Conservation (phyloP, 2,113 vertebrate genomes). For the Malurus melanocephalus region DNA sequence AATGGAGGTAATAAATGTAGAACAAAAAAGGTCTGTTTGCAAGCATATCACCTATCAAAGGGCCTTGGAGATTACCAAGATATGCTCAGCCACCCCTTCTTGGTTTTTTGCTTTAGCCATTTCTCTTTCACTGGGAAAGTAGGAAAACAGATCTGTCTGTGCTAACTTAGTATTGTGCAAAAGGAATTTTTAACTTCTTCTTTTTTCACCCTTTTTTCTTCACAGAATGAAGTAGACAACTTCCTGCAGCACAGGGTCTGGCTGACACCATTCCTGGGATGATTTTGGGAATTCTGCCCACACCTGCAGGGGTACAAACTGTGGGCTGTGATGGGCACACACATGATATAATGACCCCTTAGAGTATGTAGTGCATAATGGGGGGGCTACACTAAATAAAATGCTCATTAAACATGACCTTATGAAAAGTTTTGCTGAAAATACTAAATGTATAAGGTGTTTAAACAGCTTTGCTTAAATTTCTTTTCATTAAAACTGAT, state of each 20-base stretch:
- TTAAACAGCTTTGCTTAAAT: not conserved
- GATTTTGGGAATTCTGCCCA: not conserved
- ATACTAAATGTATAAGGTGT: not conserved
- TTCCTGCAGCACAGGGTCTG: not conserved
- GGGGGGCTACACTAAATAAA: not conserved
- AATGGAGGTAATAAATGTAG: not conserved
- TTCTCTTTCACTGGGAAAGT: not conserved
- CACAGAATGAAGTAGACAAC: not conserved
- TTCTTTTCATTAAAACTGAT: not conserved
- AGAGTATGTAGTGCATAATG: not conserved
- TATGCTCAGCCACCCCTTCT: not conserved
- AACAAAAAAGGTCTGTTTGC: not conserved
- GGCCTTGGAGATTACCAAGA: not conserved
- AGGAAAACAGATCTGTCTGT: not conserved
- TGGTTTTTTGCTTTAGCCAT: not conserved
- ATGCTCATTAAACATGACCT: not conserved
- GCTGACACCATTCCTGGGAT: not conserved
- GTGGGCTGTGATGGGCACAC: not conserved
- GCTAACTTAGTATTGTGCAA: not conserved
- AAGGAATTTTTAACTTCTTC: not conserved
- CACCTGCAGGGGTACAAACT: fast-evolving
- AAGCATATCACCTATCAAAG: not conserved
- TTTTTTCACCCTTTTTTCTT: not conserved
- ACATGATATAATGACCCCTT: not conserved
- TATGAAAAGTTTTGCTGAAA: not conserved